phyloP scores from a whole-genome alignment of 2,797 vertebrate species.

The Eulemur albifrons region DNA sequence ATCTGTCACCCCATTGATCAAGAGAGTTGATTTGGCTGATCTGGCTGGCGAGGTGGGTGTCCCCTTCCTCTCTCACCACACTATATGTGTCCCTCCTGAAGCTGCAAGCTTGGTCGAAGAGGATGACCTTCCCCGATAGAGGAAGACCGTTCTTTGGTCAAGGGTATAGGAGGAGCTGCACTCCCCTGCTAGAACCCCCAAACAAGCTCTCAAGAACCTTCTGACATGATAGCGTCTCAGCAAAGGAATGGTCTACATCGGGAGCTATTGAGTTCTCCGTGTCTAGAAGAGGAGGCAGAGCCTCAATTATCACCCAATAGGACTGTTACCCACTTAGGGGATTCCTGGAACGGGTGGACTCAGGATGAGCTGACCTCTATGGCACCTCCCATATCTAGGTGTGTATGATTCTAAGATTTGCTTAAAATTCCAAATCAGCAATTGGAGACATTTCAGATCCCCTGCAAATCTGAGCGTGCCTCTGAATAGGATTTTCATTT shows the following conservation, averaged over 20 bases:
- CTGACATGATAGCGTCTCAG: background rate
- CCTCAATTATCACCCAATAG: background rate
- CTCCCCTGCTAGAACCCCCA: too few relatives aligned
- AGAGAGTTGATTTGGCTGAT: too few relatives aligned
- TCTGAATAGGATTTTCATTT: conserved; percentile 5
- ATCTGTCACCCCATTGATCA: too few relatives aligned
- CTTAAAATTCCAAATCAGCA: background rate
- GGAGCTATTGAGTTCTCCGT: rapidly evolving
- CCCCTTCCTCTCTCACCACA: too few relatives aligned
- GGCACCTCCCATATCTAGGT: background rate
- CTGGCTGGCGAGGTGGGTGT: too few relatives aligned
- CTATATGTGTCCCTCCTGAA: too few relatives aligned
- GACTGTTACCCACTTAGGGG: background rate
- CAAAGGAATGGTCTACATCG: background rate
- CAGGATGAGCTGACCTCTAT: background rate
- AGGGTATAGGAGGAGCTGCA: too few relatives aligned
- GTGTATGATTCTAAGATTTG: background rate
- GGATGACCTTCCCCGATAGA: too few relatives aligned
- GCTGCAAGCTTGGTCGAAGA: too few relatives aligned
- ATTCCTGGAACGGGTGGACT: background rate
- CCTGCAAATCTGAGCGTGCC: background rate
- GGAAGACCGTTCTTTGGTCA: too few relatives aligned
- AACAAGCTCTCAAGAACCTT: background rate
- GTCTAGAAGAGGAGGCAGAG: background rate
- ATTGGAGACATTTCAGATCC: background rate